phyloP scores from a whole-genome alignment of 2,113 vertebrate genomes.

The Gobius niger region DNA sequence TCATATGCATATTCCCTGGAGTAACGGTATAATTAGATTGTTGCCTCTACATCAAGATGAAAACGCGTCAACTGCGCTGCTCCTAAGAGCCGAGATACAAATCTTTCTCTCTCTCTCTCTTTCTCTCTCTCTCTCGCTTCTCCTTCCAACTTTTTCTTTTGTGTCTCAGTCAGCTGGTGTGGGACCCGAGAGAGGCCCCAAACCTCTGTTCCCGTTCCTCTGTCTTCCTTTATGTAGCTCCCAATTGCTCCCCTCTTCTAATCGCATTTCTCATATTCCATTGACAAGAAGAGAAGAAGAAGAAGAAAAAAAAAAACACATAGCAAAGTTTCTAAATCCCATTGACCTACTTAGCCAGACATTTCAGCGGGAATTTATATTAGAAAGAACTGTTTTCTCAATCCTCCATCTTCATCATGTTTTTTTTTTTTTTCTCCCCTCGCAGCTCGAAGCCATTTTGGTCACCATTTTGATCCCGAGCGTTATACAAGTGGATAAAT shows the following conservation, averaged over 20 bases:
- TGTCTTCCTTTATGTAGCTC: constrained; percentile 34
- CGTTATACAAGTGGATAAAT: constrained; percentile 67
- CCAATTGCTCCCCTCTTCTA: constrained; percentile 64
- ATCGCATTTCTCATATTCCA: constrained; percentile 71
- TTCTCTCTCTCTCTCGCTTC: neutral
- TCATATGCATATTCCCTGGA: constrained; percentile 69
- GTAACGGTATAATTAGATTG: constrained; percentile 73
- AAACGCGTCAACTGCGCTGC: constrained; percentile 55
- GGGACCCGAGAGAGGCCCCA: constrained; percentile 43
- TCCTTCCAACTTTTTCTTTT: constrained; percentile 30
- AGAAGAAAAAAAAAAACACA: constrained; percentile 31
- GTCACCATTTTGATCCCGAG: constrained; percentile 57
- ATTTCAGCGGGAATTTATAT: constrained; percentile 74
- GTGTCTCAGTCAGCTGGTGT: constrained; percentile 58
- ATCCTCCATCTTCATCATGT: constrained; percentile 30
- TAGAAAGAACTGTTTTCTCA: constrained; percentile 65
- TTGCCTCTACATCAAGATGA: constrained; percentile 71
- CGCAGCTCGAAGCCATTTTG: constrained; percentile 63
- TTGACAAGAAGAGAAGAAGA: constrained; percentile 47
- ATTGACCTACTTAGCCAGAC: constrained; percentile 76
- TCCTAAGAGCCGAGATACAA: constrained; percentile 54
- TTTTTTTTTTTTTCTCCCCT: constrained; percentile 38
- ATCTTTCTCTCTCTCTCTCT: constrained; percentile 26
- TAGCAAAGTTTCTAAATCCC: constrained; percentile 73
- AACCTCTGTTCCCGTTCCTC: constrained; percentile 44